Evolutionary conservation across 1,140 invertebrate species (phyloP), one percentile per base, ranked within the genome.

Genomic region (Drosophila mayri): DNA sequence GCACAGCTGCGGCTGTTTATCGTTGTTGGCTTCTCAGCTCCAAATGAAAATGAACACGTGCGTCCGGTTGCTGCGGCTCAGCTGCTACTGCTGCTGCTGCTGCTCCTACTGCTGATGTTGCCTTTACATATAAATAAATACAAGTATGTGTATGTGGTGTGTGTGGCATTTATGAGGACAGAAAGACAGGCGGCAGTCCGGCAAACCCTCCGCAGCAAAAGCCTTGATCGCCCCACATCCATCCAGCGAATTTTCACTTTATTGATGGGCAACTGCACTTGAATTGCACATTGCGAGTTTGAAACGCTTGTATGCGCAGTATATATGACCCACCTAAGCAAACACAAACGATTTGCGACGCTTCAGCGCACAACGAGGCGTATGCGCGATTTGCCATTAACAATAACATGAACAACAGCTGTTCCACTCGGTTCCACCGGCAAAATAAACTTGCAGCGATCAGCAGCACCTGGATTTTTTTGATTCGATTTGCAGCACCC

Each of bases 1-100:
- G 66, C 66, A 70, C n/a, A 28, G 63, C 57, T 79, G 67, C 55
- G 68, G 78, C 83, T 88, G 79, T 87, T 88, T 87, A 87, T 88
- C 83, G 84, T 83, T 77, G 84, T 83, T 87, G 76, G 60, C 72
- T 78, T 79, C 76, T 80, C 84, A 84, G 83, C 84, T 84, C 83
- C 83, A 87, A 87, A 87, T 90, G 84, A 88, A 88, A 88, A 88
- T 90, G 84, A 88, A 88, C 84, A 88, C 84, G 84, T 88, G 84
- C 84, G 84, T 88, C 84, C 84, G 84, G 84, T 88, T 90, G 84
- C 73, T 87, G 75, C 55, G 74, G 78, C 79, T 79, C 83, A 74
- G 84, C 79, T 68, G 59, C 73, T 71, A n/a, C 65, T 50, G 44
- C 72, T 60, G 18, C 60, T 57, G 40, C 43, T 55, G 50, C 43